Conservation (phyloP, 2,113 vertebrate genomes). For the Capricornis sumatraensis region DNA sequence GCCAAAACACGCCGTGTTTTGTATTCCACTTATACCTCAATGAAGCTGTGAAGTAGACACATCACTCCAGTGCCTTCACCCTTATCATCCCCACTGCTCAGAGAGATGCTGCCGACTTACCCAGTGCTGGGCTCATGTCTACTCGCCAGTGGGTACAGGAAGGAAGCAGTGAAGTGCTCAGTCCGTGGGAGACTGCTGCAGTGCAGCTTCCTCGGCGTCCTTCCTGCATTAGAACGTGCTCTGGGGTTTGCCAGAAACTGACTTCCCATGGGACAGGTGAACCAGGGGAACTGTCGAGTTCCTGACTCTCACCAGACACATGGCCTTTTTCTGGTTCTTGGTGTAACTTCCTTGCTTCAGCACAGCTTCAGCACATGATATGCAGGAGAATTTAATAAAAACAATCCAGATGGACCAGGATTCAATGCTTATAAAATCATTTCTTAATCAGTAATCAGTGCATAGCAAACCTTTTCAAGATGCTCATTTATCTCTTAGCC, state of each 20-base stretch:
- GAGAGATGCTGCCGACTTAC: not conserved
- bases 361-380: not conserved
- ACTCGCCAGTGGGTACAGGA: rapidly evolving
- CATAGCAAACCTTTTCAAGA: conserved; percentile 22
- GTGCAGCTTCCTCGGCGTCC: rapidly evolving
- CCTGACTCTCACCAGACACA: not conserved
- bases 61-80: not conserved
- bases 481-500: conserved; percentile 60
- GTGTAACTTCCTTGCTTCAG: not conserved
- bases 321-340: not conserved
- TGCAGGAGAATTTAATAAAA: not conserved
- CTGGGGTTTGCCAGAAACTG: not conserved
- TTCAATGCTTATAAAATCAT: not conserved
- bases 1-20: not conserved
- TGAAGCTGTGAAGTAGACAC: not conserved
- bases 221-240: not conserved
- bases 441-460: conserved; percentile 47
- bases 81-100: not conserved
- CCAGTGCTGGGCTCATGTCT: not conserved
- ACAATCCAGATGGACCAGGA: not conserved
- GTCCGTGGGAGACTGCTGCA: not conserved
- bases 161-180: rapidly evolving
- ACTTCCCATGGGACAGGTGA: not conserved
- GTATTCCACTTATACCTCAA: not conserved
- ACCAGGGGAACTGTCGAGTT: not conserved